phyloP scores from a whole-genome alignment of 2,113 vertebrate genomes.

The Ctenodactylus gundi region DNA sequence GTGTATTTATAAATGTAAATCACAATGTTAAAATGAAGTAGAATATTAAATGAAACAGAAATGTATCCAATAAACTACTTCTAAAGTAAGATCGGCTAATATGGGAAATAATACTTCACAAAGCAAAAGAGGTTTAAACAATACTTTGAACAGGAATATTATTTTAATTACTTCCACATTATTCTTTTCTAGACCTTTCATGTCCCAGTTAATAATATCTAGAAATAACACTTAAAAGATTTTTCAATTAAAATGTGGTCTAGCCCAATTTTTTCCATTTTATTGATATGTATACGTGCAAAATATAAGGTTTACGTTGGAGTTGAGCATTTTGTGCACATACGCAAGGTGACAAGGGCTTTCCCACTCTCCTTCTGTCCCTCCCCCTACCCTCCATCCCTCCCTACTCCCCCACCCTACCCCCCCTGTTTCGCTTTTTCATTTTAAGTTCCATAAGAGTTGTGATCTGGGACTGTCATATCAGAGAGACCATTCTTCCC shows the following conservation, averaged over 20 bases:
- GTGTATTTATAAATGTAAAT: background rate
- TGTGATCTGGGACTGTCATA: too few species aligned
- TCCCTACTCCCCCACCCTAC: too few species aligned
- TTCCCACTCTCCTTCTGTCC: too few species aligned
- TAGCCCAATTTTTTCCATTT: too few species aligned
- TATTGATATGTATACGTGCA: too few species aligned
- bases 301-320: too few species aligned
- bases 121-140: background rate
- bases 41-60: background rate
- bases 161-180: background rate
- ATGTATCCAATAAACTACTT: constrained; percentile 23
- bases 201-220: background rate
- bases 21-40: background rate
- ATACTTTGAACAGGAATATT: background rate
- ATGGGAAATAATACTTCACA: background rate
- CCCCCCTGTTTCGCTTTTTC: too few species aligned
- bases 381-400: too few species aligned
- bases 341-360: too few species aligned
- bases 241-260: background rate
- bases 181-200: constrained; percentile 4
- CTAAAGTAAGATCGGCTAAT: background rate
- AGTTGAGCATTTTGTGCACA: too few species aligned
- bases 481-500: too few species aligned
- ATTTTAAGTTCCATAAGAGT: too few species aligned
- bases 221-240: background rate